Conservation (phyloP, 2,797 vertebrate species). For the Leptodactylus fallax region DNA sequence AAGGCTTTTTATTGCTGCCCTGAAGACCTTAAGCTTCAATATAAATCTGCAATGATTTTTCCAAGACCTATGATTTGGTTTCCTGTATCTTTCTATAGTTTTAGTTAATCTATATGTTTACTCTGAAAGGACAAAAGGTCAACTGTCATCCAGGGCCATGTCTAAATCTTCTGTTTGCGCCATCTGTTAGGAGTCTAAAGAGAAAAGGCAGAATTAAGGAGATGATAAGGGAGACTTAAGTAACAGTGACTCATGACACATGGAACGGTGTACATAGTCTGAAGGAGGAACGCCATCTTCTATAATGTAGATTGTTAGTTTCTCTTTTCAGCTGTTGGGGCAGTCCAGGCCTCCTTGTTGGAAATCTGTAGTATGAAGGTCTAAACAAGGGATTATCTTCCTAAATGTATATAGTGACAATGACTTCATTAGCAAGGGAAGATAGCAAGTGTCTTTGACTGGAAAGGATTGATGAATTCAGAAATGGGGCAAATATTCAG, state of each 20-base stretch:
- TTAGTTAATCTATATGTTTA: background rate
- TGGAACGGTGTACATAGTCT: background rate
- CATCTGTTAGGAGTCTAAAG: constrained; percentile 6
- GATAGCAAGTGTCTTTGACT: too few species aligned
- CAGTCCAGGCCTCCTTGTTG: background rate
- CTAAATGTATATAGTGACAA: too few species aligned
- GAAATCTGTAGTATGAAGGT: background rate
- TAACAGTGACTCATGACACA: background rate
- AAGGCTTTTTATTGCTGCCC: background rate
- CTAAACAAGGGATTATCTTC: background rate
- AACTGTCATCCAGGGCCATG: background rate
- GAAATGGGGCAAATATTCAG: too few species aligned
- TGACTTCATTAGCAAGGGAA: too few species aligned
- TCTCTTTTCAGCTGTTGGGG: background rate
- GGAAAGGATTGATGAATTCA: too few species aligned
- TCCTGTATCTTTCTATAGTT: background rate
- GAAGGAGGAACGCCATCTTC: background rate
- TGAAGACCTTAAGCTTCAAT: background rate
- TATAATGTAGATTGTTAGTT: background rate
- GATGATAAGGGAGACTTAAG: constrained; percentile 1
- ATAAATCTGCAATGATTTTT: background rate
- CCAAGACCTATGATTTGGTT: background rate
- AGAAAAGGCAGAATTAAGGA: constrained; percentile 16
- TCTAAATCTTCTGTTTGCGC: background rate
- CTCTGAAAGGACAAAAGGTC: background rate